Percentiles rank a stretch among this genome's conserved stretches.
Evolutionary conservation across 2,888 invertebrate genomes (phyloP).

Genomic region (Meteorus colon): DNA sequence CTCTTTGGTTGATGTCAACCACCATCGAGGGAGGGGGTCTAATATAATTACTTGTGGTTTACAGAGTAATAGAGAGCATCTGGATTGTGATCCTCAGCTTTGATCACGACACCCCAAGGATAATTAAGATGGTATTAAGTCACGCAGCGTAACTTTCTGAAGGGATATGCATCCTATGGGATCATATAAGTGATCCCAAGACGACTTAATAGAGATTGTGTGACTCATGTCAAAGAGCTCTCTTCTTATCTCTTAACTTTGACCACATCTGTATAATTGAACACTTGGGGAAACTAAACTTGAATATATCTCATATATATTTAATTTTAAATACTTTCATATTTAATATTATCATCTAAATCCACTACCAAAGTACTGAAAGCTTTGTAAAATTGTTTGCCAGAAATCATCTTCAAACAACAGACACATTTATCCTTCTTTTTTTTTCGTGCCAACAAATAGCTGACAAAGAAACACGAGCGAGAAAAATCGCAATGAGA

Average conservation of each 20-base stretch:
- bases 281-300: not conserved
- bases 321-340: not conserved
- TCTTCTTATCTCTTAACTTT: not conserved
- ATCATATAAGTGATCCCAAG: constrained; percentile 39
- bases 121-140: constrained; percentile 51
- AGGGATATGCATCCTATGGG: constrained; percentile 43
- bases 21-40: not conserved
- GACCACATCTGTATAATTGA: not conserved
- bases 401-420: not conserved
- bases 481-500: not conserved
- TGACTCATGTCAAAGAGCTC: constrained; percentile 16
- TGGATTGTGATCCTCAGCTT: not conserved
- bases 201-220: constrained; percentile 23
- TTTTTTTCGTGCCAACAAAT: not conserved
- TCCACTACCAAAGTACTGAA: not conserved
- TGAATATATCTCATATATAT: not conserved
- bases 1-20: constrained; percentile 10
- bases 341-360: not conserved
- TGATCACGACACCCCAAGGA: constrained; percentile 29
- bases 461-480: not conserved
- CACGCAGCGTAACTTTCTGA: constrained; percentile 47
- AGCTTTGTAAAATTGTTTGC: not conserved
- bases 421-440: not conserved
- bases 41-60: constrained; percentile 10
- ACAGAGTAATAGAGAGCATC: not conserved